phyloP scores from a whole-genome alignment of 2,797 vertebrate species.

The Esox masquinongy region DNA sequence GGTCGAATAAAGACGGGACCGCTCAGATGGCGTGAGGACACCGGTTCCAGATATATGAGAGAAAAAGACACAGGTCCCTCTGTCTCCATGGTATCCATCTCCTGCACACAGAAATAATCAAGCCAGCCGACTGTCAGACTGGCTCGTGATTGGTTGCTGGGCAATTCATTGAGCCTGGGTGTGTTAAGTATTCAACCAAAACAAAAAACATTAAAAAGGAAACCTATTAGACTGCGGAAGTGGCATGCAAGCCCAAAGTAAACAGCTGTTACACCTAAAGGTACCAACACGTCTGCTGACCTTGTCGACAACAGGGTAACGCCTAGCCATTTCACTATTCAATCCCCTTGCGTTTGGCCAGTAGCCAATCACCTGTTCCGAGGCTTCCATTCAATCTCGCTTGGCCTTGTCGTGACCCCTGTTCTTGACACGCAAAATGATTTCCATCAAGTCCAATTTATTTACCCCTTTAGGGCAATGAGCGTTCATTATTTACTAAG shows the following conservation, averaged over 20 bases:
- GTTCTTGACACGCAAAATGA: not conserved
- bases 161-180: not conserved
- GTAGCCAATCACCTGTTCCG: not conserved
- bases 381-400: not conserved
- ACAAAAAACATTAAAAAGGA: not conserved
- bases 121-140: constrained; percentile 17
- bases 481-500: constrained; percentile 29
- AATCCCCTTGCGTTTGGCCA: not conserved
- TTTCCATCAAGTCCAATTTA: constrained; percentile 8
- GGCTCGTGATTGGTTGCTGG: not conserved
- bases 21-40: constrained; percentile 37
- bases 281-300: not conserved
- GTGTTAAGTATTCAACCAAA: not conserved
- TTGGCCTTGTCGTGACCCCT: not conserved
- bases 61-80: constrained; percentile 4
- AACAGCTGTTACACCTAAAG: not conserved
- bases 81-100: constrained; percentile 1
- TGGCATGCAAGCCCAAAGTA: not conserved
- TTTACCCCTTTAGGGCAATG: constrained; percentile 22
- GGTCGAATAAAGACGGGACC: constrained; percentile 36
- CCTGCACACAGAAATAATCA: not conserved
- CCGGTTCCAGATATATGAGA: constrained; percentile 4
- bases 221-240: not conserved
- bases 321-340: not conserved
- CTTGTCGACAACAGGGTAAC: not conserved